Base-by-base conservation (phyloP, 2,888 invertebrate species). In the Campopleginae sp. region DNA sequence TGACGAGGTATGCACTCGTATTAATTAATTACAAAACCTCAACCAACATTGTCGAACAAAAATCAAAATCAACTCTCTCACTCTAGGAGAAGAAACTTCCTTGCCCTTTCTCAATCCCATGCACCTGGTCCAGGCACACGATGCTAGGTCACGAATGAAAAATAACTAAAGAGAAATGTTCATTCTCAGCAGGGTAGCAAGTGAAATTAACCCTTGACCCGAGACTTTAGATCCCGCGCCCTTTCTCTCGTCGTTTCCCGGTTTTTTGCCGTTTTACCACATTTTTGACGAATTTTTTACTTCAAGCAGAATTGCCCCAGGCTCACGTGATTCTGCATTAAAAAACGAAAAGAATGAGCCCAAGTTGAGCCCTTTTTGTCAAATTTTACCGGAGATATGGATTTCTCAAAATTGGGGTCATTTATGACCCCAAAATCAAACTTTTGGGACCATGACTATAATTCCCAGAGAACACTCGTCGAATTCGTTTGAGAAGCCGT, bases 1-100 rank as follows among this genome's bases (percentile, higher is more conserved):
- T 74, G 98, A 98, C 94, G 96, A 98, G 95, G 98, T 98, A 88
- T 46, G 68, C 44, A 68, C 68, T 27, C 46, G 68, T 31, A 68
- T 27, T 46, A 27, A 27, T 68, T 68, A 17, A 54, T 5, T 7
- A 54, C 19, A 12, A 27, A 27, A 58, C 1, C 6, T 27, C 27
- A 58, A 14, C 6, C 27, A 58, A 14, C 27, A 4, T 58, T 5
- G 10, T 4, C 14, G 0, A 8, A 8, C 38, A 14, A 66, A 42
- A 42, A 1, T 44, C 33, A 3, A n/a, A 14, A 66, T n/a, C n/a
- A 23, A 42, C 19, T 66, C 0, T 42, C 6, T 5, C 38, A 4
- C 19, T n/a, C n/a, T n/a, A n/a, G 17, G 23, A 54, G 0, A 65
- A 65, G 14, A n/a, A 19, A 65, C 12, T 38, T 17, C 17, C n/a